phyloP scores from a whole-genome alignment of 2,888 invertebrate species.

The Drosophila merina region DNA sequence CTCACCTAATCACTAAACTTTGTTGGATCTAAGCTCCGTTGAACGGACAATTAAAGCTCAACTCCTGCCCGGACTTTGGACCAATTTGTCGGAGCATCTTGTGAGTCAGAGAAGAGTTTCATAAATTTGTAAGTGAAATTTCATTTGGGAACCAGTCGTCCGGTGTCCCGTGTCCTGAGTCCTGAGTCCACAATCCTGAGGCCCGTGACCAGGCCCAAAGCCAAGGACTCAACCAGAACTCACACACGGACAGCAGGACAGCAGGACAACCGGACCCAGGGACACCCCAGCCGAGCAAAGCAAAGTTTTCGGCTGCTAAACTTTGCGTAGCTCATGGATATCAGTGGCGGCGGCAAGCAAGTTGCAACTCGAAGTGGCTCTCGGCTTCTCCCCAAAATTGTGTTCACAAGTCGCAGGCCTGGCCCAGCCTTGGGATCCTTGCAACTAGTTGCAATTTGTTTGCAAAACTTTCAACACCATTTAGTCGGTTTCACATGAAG shows the following conservation, averaged over 20 bases:
- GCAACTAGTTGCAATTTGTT: slow-evolving; percentile 78
- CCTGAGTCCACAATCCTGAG: slow-evolving; percentile 19
- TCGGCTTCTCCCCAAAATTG: slow-evolving; percentile 55
- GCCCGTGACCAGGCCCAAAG: slow-evolving; percentile 43
- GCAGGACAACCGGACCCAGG: neutral
- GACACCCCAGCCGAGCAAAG: neutral
- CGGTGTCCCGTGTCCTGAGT: slow-evolving; percentile 18
- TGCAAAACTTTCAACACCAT: slow-evolving; percentile 76
- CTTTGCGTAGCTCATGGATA: slow-evolving; percentile 52
- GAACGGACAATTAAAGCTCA: slow-evolving; percentile 5
- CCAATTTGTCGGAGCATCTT: slow-evolving; percentile 52
- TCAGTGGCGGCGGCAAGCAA: slow-evolving; percentile 69
- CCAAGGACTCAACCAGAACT: slow-evolving; percentile 33
- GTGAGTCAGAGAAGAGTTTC: slow-evolving; percentile 60
- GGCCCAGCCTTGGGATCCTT: slow-evolving; percentile 41
- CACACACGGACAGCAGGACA: slow-evolving; percentile 10
- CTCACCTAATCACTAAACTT: neutral
- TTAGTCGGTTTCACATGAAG: slow-evolving; percentile 76
- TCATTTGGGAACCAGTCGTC: slow-evolving; percentile 56
- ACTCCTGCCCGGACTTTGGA: slow-evolving; percentile 29
- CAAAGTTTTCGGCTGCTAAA: slow-evolving; percentile 22
- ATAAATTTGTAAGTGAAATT: slow-evolving; percentile 69
- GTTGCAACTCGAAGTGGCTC: slow-evolving; percentile 68
- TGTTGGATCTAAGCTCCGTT: neutral
- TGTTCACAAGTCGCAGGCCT: slow-evolving; percentile 66